Evolutionary conservation across 2,113 vertebrate species (phyloP).

Genomic region (Condylura cristata): DNA sequence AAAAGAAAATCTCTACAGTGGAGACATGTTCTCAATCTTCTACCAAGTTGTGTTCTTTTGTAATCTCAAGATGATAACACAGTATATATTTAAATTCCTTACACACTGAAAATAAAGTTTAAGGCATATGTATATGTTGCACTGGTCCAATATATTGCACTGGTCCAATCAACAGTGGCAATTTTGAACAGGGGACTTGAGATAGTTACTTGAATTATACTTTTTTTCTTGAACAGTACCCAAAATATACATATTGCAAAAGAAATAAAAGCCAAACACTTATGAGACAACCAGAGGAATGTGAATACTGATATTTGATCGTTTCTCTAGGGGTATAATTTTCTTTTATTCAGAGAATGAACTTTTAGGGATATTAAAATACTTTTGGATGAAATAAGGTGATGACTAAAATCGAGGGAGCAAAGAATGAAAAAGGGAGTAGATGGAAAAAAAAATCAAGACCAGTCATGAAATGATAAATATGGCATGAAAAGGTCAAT

Average conservation of each 20-base stretch:
- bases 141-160: constrained; percentile 57
- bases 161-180: constrained; percentile 47
- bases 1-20: constrained; percentile 59
- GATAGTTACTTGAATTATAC: neutral
- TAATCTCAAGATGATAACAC: constrained; percentile 78
- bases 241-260: neutral
- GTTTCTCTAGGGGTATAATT: neutral
- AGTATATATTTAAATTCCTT: constrained; percentile 79
- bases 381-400: neutral
- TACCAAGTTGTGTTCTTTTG: constrained; percentile 74
- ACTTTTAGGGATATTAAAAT: constrained; percentile 23
- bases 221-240: constrained; percentile 4
- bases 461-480: neutral
- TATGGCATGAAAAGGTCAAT: neutral
- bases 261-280: neutral
- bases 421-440: neutral
- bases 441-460: neutral
- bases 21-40: constrained; percentile 66
- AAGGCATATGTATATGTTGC: constrained; percentile 80
- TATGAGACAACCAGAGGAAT: neutral
- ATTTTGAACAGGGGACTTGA: constrained; percentile 69
- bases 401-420: neutral
- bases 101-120: constrained; percentile 78
- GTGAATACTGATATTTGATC: neutral
- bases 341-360: neutral